phyloP scores from a whole-genome alignment of 2,113 vertebrate species.

The Myodes glareolus region DNA sequence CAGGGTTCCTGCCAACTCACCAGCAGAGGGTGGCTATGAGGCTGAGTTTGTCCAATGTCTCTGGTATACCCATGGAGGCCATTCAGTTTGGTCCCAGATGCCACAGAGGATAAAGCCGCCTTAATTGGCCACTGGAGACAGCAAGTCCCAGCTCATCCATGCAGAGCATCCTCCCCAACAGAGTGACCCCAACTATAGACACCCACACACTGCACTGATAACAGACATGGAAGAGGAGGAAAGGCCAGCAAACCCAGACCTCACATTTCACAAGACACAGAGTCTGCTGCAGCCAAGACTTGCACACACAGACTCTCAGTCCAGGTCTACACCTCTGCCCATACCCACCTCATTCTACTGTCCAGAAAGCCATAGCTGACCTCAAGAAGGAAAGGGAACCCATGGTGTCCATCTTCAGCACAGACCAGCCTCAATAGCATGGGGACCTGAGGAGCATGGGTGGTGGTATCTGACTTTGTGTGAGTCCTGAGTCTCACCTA shows the following conservation, averaged over 20 bases:
- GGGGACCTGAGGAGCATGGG: background rate
- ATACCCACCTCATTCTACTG: background rate
- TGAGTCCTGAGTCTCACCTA: no score
- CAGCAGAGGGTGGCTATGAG: no score
- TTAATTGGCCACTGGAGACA: background rate
- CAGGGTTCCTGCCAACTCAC: background rate
- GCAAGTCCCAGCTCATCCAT: rapidly evolving
- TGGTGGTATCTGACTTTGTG: background rate
- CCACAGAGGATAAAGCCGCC: background rate
- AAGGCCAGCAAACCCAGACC: background rate
- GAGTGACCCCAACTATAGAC: background rate
- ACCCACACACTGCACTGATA: background rate
- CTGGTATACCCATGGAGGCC: background rate
- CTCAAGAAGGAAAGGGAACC: background rate
- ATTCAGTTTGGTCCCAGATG: background rate
- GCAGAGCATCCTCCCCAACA: no score
- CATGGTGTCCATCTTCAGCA: no score
- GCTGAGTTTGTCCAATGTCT: background rate
- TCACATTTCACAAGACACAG: background rate
- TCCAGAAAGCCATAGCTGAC: background rate
- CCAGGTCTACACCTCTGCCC: background rate
- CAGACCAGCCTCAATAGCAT: no score
- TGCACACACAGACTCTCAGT: background rate
- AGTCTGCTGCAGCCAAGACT: background rate
- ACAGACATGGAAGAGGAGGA: background rate